A percentile compares a stretch with the other conserved stretches of the same genome.
Conservation (phyloP, 1,140 invertebrate genomes). For the Halictus rubicundus region DNA sequence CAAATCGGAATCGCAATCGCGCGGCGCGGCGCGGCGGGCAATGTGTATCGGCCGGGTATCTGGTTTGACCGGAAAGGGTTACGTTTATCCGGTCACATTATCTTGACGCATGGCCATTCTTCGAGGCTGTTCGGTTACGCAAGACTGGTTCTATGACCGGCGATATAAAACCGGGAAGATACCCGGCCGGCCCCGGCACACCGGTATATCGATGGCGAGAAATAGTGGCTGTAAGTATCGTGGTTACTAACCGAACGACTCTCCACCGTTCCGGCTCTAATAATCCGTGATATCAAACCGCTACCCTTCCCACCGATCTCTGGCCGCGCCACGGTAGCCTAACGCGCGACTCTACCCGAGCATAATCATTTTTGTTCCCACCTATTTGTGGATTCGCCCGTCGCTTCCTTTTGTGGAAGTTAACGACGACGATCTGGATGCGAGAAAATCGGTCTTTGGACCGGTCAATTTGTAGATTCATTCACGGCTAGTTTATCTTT, state of each 20-base stretch:
- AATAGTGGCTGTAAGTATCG: slow-evolving; percentile 47
- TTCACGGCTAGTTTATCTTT: too few species aligned
- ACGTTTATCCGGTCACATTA: slow-evolving; percentile 68
- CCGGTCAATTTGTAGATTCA: too few species aligned
- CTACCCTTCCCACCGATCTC: slow-evolving; percentile 8
- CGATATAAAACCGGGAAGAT: slow-evolving; percentile 61
- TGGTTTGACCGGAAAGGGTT: slow-evolving; percentile 66
- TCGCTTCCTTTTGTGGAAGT: too few species aligned
- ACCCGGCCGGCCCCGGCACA: slow-evolving; percentile 25
- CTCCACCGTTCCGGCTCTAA: slow-evolving; percentile 28
- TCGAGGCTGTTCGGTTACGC: slow-evolving; percentile 59
- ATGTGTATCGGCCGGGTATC: slow-evolving; percentile 42
- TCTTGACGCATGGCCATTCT: slow-evolving; percentile 66
- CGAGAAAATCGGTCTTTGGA: too few species aligned
- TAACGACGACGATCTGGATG: too few species aligned
- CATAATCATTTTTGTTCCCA: too few species aligned
- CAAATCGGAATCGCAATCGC: slow-evolving; percentile 7
- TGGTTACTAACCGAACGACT: slow-evolving; percentile 42
- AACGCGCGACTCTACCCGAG: too few species aligned
- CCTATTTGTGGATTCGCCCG: too few species aligned
- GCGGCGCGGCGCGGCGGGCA: too few species aligned
- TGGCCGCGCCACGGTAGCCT: too few species aligned
- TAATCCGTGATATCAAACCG: slow-evolving; percentile 28
- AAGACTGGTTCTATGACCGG: slow-evolving; percentile 59
- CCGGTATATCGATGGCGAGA: slow-evolving; percentile 54